phyloP scores from a whole-genome alignment of 2,797 vertebrate species.

The Adrianichthys oophorus region DNA sequence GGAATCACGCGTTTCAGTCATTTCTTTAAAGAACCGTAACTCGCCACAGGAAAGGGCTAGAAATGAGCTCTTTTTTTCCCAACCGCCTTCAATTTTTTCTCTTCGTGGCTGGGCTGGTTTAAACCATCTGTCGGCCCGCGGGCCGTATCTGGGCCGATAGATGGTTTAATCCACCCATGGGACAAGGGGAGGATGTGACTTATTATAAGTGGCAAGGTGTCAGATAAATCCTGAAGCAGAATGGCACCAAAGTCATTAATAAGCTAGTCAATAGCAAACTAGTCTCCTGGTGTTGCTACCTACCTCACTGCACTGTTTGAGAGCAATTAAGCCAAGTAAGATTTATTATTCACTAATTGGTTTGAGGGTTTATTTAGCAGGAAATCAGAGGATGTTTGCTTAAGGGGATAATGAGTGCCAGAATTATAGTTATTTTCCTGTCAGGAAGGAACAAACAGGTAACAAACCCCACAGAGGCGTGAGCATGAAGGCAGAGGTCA shows the following conservation, averaged over 20 bases:
- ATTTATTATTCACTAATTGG: constrained; percentile 18
- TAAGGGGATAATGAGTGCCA: constrained; percentile 17
- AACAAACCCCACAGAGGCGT: constrained; percentile 28
- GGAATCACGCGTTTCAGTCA: too few species aligned
- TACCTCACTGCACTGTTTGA: constrained; percentile 7
- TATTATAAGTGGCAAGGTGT: constrained; percentile 12
- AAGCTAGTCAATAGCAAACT: constrained; percentile 2
- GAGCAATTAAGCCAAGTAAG: not conserved
- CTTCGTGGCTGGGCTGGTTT: too few species aligned
- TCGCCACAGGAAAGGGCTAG: too few species aligned
- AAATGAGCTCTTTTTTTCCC: too few species aligned
- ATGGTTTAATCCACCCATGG: constrained; percentile 3
- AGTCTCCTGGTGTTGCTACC: not conserved
- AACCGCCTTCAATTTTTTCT: too few species aligned
- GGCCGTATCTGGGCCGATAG: too few species aligned
- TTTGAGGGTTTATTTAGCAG: constrained; percentile 16
- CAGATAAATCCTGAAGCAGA: constrained; percentile 20
- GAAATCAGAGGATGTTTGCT: constrained; percentile 5
- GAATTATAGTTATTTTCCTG: constrained; percentile 17
- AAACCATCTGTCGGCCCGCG: too few species aligned
- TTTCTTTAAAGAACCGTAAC: too few species aligned
- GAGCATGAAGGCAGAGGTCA: constrained; percentile 30
- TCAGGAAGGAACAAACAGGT: constrained; percentile 23
- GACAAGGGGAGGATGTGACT: constrained; percentile 10
- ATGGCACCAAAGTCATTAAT: constrained; percentile 12